These are phyloP conservation scores for Plemyria rubiginata DNA, from an alignment of 2,888 invertebrate species.

Conservation along the genomic window DNA sequence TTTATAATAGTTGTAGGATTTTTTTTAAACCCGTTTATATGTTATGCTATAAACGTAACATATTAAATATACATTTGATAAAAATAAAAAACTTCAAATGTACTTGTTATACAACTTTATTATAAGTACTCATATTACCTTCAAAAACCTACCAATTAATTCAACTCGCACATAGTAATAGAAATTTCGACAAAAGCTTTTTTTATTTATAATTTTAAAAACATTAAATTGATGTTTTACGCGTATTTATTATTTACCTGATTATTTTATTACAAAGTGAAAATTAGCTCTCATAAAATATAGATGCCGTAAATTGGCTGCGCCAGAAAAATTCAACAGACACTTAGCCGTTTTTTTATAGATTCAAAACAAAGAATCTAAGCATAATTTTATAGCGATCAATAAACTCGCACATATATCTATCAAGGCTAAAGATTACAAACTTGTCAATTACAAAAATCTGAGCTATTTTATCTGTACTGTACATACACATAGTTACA, in stretches of 20 bases:
- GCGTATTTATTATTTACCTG: neutral
- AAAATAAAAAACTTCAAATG: slow-evolving; percentile 15
- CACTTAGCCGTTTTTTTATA: slow-evolving; percentile 1
- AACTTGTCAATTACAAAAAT: slow-evolving; percentile 16
- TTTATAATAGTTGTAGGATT: too few relatives aligned
- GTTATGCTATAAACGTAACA: too few relatives aligned
- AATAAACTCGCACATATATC: slow-evolving; percentile 2
- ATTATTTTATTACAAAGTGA: slow-evolving; percentile 3
- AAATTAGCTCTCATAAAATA: slow-evolving; percentile 3
- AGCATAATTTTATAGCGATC: slow-evolving; percentile 11
- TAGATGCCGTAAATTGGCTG: neutral
- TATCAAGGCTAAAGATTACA: slow-evolving; percentile 15
- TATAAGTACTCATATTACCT: slow-evolving; percentile 36
- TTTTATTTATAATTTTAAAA: slow-evolving; percentile 9
- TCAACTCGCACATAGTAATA: slow-evolving; percentile 17
- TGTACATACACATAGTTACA: slow-evolving; percentile 5
- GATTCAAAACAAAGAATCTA: slow-evolving; percentile 5
- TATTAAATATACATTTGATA: too few relatives aligned
- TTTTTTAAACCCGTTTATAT: too few relatives aligned
- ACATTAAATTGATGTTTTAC: neutral
- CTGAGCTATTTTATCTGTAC: slow-evolving; percentile 4
- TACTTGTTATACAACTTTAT: slow-evolving; percentile 38
- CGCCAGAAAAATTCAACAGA: neutral
- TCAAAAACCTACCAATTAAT: slow-evolving; percentile 26
- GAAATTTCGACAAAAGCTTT: slow-evolving; percentile 32